Evolutionary conservation across 1,140 invertebrate genomes (phyloP).

Genomic region (Gryllus bimaculatus): DNA sequence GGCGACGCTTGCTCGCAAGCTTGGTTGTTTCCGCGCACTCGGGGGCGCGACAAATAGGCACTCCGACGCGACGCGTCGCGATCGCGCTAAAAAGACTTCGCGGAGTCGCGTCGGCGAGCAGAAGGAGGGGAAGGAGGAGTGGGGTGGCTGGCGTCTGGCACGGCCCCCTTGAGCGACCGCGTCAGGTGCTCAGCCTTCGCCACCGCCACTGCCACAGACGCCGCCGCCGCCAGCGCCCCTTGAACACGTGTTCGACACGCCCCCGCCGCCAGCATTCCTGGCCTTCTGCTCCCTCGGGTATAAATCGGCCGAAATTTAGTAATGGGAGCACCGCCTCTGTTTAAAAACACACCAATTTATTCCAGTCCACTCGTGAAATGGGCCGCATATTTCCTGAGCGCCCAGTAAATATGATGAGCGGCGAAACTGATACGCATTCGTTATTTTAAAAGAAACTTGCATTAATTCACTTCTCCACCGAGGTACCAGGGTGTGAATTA

Average conservation of each 20-base stretch:
- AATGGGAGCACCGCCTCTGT: background rate
- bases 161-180: background rate
- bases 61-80: too few relatives aligned
- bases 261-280: background rate
- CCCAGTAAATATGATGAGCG: background rate
- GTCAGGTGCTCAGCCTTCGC: background rate
- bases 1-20: too few relatives aligned
- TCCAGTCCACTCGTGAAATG: background rate
- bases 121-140: too few relatives aligned
- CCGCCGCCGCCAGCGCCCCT: background rate
- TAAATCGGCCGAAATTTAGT: slow-evolving; percentile 1
- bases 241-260: background rate
- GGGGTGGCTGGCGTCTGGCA: too few relatives aligned
- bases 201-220: background rate
- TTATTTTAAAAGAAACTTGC: slow-evolving; percentile 6
- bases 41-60: too few relatives aligned
- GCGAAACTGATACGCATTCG: background rate
- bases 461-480: background rate
- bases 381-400: background rate
- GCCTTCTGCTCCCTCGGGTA: background rate
- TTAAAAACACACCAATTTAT: slow-evolving; percentile 6
- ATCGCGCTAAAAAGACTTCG: too few relatives aligned
- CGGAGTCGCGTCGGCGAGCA: too few relatives aligned
- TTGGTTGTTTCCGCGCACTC: too few relatives aligned
- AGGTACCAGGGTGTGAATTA: slow-evolving; percentile 3